Evolutionary conservation across 2,797 vertebrate genomes (phyloP), one percentile per base, ranked within the genome.

Genomic region (Tympanoctomys barrerae): DNA sequence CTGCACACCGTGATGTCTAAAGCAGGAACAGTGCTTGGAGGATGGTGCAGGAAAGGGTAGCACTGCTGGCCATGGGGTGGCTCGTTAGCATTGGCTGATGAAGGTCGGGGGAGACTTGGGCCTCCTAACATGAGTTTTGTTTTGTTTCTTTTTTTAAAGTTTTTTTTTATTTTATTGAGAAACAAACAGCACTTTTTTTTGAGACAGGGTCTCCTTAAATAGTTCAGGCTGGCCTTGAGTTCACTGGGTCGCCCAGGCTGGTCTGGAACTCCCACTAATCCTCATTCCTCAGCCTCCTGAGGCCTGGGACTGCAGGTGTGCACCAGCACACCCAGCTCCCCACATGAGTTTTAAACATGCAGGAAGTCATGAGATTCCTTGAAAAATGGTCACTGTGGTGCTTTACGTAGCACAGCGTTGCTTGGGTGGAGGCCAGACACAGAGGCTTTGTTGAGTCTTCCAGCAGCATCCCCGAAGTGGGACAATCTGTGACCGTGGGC

Each of bases 291-390:
- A 24, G 36, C 24, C 39, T 46, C 39, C 39, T 14, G 24, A 46
- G 71, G 24, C 12, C 39, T 46, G 24, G 73, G 6, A 46, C 49
- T 46, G 16, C 26, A 46, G 42, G 24, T 75, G 73, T 7, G 24
- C 22, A 75, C 73, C 12, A 24, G 12, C 71, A 46, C 12, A 14
- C 71, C 11, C 36, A 75, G 42, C 26, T 75, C 24, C 73, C 42
- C 46, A 14, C 24, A 2, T 75, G 71, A 75, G 62, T 91, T 92
- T 70, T 89, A 66, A 93, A 75, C 77, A 87, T 59, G 79, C 73
- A 90, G 31, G 94, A 94, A 94, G 46, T 81, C 82, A 70, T 92
- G 61, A n/a, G 52, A 77, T 59, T 90, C 75, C 71, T 75, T 18
- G 9, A 90, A 52, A 84, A 83, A 26, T 39, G 36, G 33, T 54